phyloP scores from a whole-genome alignment of 1,140 invertebrate genomes.

The Hermetia illucens region DNA sequence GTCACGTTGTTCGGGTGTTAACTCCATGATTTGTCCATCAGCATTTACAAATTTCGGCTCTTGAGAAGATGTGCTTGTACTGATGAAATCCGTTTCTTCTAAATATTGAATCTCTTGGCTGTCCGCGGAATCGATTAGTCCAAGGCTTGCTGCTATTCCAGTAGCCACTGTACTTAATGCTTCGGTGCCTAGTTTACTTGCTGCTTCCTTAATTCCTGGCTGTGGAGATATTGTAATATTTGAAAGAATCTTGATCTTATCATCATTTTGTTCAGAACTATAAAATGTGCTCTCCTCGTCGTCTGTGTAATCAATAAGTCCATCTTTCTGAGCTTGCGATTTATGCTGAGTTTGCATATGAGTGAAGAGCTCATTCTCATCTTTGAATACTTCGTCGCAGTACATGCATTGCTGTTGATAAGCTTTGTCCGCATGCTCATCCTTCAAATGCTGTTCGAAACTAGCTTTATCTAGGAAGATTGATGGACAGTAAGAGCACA shows the following conservation, averaged over 20 bases:
- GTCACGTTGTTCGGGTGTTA: conserved; percentile 25
- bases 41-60: conserved; percentile 22
- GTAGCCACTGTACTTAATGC: conserved; percentile 37
- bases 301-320: conserved; percentile 45
- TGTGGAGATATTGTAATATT: not conserved
- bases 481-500: conserved; percentile 61
- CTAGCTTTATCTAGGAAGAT: conserved; percentile 47
- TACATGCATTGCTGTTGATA: conserved; percentile 47
- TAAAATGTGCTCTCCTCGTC: conserved; percentile 25
- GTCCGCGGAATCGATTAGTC: conserved; percentile 34
- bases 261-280: conserved; percentile 8
- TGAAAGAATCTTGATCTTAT: conserved; percentile 3
- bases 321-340: conserved; percentile 40
- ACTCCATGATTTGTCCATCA: conserved; percentile 25
- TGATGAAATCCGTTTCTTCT: conserved; percentile 7
- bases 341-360: conserved; percentile 49
- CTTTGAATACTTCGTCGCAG: conserved; percentile 47
- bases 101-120: conserved; percentile 7
- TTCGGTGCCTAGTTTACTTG: conserved; percentile 38
- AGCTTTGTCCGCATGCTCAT: conserved; percentile 29
- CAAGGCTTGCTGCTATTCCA: conserved; percentile 40
- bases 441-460: conserved; percentile 36
- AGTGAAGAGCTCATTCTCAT: conserved; percentile 46
- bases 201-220: conserved; percentile 12
- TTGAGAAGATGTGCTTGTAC: not conserved